Conservation (phyloP, 2,888 invertebrate species). For the Ornithoptera alexandrae region DNA sequence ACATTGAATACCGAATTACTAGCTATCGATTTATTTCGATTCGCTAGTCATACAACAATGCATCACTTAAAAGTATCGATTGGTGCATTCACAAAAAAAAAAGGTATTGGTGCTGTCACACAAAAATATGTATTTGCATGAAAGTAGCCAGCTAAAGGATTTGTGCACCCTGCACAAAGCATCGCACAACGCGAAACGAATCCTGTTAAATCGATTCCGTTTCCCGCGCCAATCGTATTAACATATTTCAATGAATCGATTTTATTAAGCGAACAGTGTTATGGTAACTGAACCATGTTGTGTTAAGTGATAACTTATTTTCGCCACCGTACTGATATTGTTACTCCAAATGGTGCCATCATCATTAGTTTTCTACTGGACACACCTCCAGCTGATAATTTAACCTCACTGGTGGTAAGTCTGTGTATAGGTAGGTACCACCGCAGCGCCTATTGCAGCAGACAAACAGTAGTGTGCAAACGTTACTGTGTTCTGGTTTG, state of each 20-base stretch:
- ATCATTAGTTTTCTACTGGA: too few species aligned
- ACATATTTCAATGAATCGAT: slow-evolving; percentile 46
- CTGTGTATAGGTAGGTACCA: too few species aligned
- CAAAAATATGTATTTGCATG: slow-evolving; percentile 56
- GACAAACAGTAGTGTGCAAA: too few species aligned
- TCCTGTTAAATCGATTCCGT: slow-evolving; percentile 60
- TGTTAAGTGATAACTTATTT: too few species aligned
- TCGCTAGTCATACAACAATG: slow-evolving; percentile 54
- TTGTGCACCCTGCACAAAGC: slow-evolving; percentile 55
- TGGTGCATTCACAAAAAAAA: slow-evolving; percentile 45
- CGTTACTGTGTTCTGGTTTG: too few species aligned
- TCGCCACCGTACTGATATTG: too few species aligned
- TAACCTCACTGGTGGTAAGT: too few species aligned
- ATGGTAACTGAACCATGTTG: slow-evolving; percentile 11
- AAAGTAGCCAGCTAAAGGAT: slow-evolving; percentile 66
- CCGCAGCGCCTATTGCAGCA: too few species aligned
- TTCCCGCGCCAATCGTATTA: slow-evolving; percentile 63
- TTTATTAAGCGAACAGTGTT: slow-evolving; percentile 19
- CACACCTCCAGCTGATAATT: too few species aligned
- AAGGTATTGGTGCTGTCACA: slow-evolving; percentile 40
- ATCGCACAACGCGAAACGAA: slow-evolving; percentile 65
- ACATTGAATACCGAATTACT: too few species aligned
- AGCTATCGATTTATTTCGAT: slow-evolving; percentile 44
- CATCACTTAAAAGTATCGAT: slow-evolving; percentile 51
- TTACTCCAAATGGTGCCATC: too few species aligned